phyloP scores from a whole-genome alignment of 23 tunicate genomes.

The Styela clava region DNA sequence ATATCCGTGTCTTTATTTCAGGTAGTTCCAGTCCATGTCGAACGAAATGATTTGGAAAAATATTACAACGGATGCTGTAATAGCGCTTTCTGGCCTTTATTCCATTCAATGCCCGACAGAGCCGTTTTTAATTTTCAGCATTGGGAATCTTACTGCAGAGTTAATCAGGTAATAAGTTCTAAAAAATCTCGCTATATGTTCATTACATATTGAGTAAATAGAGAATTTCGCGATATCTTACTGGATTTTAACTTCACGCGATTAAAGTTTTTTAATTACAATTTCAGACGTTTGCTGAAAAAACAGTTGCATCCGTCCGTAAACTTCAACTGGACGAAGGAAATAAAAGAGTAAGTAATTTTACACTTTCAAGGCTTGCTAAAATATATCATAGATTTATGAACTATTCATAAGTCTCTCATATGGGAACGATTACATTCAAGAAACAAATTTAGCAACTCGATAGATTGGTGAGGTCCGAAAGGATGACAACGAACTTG shows the following conservation, averaged over 20 bases:
- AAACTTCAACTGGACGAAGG: background rate
- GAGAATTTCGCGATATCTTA: too few species aligned
- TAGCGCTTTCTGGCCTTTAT: conserved; percentile 30
- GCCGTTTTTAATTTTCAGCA: conserved; percentile 9
- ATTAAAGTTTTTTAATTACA: background rate
- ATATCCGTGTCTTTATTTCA: background rate
- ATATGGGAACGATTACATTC: too few species aligned
- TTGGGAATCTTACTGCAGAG: conserved; percentile 17
- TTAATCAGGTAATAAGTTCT: conserved; percentile 20
- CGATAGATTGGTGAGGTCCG: too few species aligned
- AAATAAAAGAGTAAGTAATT: background rate
- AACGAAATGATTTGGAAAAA: conserved; percentile 14
- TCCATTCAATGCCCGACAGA: conserved; percentile 32
- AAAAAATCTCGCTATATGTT: too few species aligned
- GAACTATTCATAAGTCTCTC: too few species aligned
- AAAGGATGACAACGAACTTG: too few species aligned
- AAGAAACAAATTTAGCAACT: too few species aligned
- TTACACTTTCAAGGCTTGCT: background rate
- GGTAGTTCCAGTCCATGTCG: conserved; percentile 26
- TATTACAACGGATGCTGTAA: conserved; percentile 34
- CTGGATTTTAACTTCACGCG: too few species aligned
- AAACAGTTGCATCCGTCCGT: conserved; percentile 9
- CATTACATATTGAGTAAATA: too few species aligned
- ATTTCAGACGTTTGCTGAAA: conserved; percentile 15
- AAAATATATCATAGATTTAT: too few species aligned